These are phyloP conservation scores for Melanotaenia maccullochi DNA, from an alignment of 2,797 vertebrate genomes.

Conservation along the genomic window DNA sequence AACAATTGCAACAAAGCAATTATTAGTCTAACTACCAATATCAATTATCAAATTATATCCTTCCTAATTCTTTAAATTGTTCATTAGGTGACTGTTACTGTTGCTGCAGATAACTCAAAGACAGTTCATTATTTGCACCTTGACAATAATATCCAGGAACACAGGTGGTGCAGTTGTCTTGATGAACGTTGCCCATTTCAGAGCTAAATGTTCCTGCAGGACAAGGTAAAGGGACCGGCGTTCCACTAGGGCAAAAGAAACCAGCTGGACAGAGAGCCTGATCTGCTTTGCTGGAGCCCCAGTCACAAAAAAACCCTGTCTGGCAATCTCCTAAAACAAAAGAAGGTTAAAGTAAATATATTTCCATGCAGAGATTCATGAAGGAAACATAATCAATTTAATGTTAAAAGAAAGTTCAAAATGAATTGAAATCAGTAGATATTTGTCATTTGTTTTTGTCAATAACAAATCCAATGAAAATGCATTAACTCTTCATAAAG, in stretches of 20 bases:
- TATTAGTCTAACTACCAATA: not conserved
- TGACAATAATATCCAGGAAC: conserved; percentile 86
- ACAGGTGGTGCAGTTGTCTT: conserved; percentile 85
- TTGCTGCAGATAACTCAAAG: not conserved
- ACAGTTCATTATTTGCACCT: conserved; percentile 56
- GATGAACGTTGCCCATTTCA: conserved; percentile 73
- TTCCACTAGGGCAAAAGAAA: conserved; percentile 85
- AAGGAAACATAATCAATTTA: no score
- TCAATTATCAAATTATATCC: not conserved
- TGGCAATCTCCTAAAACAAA: conserved; percentile 80
- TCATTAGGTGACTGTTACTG: not conserved
- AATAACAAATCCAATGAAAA: no score
- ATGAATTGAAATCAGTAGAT: no score
- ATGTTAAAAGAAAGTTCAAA: no score
- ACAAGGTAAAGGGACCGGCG: conserved; percentile 80
- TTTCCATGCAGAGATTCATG: not conserved
- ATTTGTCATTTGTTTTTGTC: no score
- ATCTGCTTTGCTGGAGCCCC: conserved; percentile 83
- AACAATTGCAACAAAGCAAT: not conserved
- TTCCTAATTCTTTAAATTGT: not conserved
- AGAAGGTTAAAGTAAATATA: not conserved
- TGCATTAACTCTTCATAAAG: no score
- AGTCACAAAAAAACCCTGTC: conserved; percentile 85
- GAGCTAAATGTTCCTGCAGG: conserved; percentile 84
- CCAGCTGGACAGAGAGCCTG: conserved; percentile 83